Conservation (phyloP, 2,797 vertebrate species). For the Cryptoblepharus egeriae region DNA sequence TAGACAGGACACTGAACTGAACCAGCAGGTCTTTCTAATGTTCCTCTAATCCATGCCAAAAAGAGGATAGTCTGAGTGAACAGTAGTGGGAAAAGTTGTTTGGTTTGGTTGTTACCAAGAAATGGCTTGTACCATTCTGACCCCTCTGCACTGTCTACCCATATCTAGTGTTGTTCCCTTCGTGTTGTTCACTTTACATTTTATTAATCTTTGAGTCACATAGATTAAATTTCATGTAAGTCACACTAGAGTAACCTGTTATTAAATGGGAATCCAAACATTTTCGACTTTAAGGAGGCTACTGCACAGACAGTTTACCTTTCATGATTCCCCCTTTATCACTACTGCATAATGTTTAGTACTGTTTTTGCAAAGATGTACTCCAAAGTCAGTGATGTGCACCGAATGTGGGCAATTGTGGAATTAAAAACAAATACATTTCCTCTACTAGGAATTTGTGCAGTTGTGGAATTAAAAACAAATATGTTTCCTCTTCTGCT, state of each 20-base stretch:
- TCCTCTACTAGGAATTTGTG: background rate
- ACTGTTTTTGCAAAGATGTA: background rate
- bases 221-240: constrained; percentile 47
- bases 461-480: background rate
- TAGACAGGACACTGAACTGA: too few species aligned
- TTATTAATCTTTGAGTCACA: constrained; percentile 10
- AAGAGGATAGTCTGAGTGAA: background rate
- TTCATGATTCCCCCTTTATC: background rate
- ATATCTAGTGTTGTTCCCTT: background rate
- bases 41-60: background rate
- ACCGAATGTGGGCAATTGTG: background rate
- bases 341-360: constrained; percentile 8
- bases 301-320: constrained; percentile 30
- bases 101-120: background rate
- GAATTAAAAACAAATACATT: constrained; percentile 29
- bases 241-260: constrained; percentile 2
- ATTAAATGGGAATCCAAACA: constrained; percentile 15
- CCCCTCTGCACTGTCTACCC: background rate
- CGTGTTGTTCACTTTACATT: background rate
- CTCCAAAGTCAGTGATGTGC: constrained; percentile 14
- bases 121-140: background rate
- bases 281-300: constrained; percentile 18
- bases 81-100: background rate
- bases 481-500: background rate
- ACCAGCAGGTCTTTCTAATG: too few species aligned